phyloP scores from a whole-genome alignment of 1,140 invertebrate species.

The Chironomus striatipennis region DNA sequence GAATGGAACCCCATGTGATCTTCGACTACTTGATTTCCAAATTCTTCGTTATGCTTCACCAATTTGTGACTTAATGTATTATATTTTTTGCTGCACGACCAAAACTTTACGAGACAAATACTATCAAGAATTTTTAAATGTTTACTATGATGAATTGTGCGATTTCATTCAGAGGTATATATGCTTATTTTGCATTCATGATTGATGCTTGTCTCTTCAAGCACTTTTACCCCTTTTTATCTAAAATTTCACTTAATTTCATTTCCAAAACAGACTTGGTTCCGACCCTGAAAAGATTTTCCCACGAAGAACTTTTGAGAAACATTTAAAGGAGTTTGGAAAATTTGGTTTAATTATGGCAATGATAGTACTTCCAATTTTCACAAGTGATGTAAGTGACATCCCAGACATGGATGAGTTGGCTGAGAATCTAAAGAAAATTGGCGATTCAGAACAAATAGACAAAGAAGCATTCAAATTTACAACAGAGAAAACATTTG shows the following conservation, averaged over 20 bases:
- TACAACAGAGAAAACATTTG: not conserved
- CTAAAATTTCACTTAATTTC: no score
- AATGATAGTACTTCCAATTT: conserved; percentile 31
- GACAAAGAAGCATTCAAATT: not conserved
- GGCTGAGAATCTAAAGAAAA: conserved; percentile 26
- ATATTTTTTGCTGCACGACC: conserved; percentile 42
- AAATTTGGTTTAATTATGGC: conserved; percentile 30
- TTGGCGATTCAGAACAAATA: not conserved
- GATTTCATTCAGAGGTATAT: conserved; percentile 30
- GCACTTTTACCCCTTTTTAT: not conserved
- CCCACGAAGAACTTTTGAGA: conserved; percentile 31
- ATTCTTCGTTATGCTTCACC: conserved; percentile 41
- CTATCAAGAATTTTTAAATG: conserved; percentile 39
- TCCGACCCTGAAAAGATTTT: conserved; percentile 41
- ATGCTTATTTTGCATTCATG: no score
- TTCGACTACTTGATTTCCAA: conserved; percentile 45
- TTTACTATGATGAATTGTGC: conserved; percentile 40
- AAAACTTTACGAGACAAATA: conserved; percentile 39
- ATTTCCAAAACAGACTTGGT: conserved; percentile 32
- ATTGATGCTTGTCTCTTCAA: no score
- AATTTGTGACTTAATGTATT: conserved; percentile 41
- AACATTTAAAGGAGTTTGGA: conserved; percentile 30
- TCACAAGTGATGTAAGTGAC: conserved; percentile 31
- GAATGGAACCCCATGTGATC: conserved; percentile 28
- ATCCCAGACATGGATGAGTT: conserved; percentile 32